Base-by-base conservation (phyloP, 2,113 vertebrate species). In the Craseonycteris thonglongyai region DNA sequence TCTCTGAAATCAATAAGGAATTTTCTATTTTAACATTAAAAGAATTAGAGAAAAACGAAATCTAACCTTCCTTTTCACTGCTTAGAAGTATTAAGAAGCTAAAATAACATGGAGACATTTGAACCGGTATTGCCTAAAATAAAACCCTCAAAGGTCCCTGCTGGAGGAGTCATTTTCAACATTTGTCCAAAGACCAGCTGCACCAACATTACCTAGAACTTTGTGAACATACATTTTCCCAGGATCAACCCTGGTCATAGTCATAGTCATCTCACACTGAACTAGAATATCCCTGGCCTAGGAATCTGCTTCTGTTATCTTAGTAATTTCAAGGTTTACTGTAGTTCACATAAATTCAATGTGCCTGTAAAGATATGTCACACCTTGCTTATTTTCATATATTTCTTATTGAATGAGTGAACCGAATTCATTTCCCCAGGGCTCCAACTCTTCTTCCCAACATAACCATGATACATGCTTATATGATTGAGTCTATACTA, bases 1-100 rank as follows among this genome's bases (percentile, higher is more conserved):
- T 76, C 71, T 89, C 59, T 96, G 71, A 14, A 94, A 81, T 83
- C 63, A 74, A 71, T 40, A 61, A 49, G 18, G 47, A 71, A 76
- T 88, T 92, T 96, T 94, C 69, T 91, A 49, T 54, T 72, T 84
- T 89, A 95, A 78, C 63, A 72, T 93, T 84, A 76, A 82, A 76
- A 75, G 38, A 88, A 85, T 79, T 94, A 30, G 66, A 75, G 47
- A 71, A 88, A 93, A 94, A 65, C 88, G 13, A 30, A 71, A 28
- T 24, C 42, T 93, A 66, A 49, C 19, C 76, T 75, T 95, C 79
- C n/a, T 95, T 88, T 19, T 28, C 40, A 56, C 26, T 86, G 40
- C 49, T 63, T 86, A 28, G 33, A 85, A 86, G 7, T 47, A 47
- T 15, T 79, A 56, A 86, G 54, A 93, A 85, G 18, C 12, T 45